A percentile compares a stretch with the other conserved stretches of the same genome.
Conservation (phyloP, 2,888 invertebrate genomes). For the Nomada goodeniana region DNA sequence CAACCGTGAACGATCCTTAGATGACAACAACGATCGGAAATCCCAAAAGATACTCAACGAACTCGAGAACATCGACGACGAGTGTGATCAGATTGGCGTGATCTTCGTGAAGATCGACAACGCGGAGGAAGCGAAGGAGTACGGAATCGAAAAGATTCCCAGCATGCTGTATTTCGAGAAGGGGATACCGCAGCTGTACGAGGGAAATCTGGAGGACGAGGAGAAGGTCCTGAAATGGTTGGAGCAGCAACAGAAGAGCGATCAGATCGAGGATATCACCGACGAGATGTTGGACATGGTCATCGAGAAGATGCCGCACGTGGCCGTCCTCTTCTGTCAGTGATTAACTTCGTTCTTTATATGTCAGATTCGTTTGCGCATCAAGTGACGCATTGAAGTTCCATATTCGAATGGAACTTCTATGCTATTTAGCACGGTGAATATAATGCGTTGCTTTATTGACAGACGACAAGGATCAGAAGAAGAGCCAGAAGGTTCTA, state of each 20-base stretch:
- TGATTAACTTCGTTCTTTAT: slow-evolving; percentile 69
- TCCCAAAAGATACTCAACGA: slow-evolving; percentile 94
- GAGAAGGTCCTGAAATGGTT: slow-evolving; percentile 95
- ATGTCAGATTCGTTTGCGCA: neutral
- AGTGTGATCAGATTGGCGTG: slow-evolving; percentile 94
- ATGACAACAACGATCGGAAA: slow-evolving; percentile 95
- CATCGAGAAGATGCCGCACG: slow-evolving; percentile 94
- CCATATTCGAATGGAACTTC: neutral
- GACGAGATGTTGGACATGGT: slow-evolving; percentile 97
- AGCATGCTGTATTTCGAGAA: slow-evolving; percentile 94
- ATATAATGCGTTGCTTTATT: neutral
- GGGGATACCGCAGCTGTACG: slow-evolving; percentile 94
- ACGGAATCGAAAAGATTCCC: slow-evolving; percentile 95
- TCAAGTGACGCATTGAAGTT: too few species aligned
- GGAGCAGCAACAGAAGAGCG: slow-evolving; percentile 92
- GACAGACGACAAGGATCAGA: slow-evolving; percentile 95
- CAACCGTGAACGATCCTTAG: slow-evolving; percentile 83
- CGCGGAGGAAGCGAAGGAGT: slow-evolving; percentile 94
- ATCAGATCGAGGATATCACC: slow-evolving; percentile 97
- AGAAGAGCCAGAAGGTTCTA: slow-evolving; percentile 94
- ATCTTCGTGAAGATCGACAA: slow-evolving; percentile 97
- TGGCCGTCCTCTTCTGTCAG: slow-evolving; percentile 97
- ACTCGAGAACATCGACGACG: slow-evolving; percentile 97
- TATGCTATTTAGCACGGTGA: too few species aligned
- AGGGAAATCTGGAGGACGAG: slow-evolving; percentile 93